Evolutionary conservation across 2,888 invertebrate genomes (phyloP), one percentile per base, ranked within the genome.

Genomic region (Dione juno): DNA sequence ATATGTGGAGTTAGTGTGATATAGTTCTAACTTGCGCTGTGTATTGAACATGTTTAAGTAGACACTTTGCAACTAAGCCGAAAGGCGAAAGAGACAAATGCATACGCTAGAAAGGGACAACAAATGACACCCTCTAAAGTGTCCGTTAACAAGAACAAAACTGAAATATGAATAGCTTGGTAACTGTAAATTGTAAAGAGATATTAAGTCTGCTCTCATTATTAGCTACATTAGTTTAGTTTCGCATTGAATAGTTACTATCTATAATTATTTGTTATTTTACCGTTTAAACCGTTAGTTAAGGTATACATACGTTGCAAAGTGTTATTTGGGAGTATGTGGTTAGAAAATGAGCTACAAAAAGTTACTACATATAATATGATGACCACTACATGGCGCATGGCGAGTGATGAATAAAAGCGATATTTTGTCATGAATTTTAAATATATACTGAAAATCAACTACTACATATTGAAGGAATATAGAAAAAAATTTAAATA

Each of bases 11-110:
- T 66, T 66, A 48, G 45, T 57, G 37, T 48, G 57, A 48, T 48
- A 58, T 19, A 19, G 66, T 66, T 45, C 19, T 21, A 21, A 53
- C 53, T 28, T 16, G 53, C 43, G 21, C 43, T 7, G 21, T 53
- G 41, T 53, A 8, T 28, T 16, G 14, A 8, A 54, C 65, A 63
- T 59, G 54, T 35, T 59, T 66, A 66, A 45, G 70, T 70, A 70
- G 59, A 16, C 70, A 66, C 66, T 66, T 43, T 59, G 67, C 59
- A 59, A 50, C 58, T 40, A 28, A 19, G 35, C 11, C 28, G 28
- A 63, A 63, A 58, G 5, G 19, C 13, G 58, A 58, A 41, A 40
- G 61, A 63, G 61, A 48, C 45, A 63, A 43, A 48, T 11, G 45
- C 45, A 63, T 43, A n/a, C 11, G 21, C 41, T 59, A 59, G 14